phyloP scores from a whole-genome alignment of 2,888 invertebrate species.

The Omphaloscelis lunosa region DNA sequence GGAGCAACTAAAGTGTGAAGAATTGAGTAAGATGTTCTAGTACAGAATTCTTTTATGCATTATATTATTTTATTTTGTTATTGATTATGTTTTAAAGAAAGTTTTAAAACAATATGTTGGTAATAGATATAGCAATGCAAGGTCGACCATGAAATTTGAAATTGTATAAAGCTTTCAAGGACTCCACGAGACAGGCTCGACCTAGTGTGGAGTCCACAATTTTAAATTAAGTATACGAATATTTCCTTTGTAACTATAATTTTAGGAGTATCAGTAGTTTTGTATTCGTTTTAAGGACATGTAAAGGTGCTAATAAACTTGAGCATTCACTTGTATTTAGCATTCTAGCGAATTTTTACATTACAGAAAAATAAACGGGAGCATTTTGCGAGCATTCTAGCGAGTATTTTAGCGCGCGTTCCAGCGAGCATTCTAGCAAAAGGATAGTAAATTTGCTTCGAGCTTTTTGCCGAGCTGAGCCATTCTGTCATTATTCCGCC shows the following conservation, averaged over 20 bases:
- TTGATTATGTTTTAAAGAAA: neutral
- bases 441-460: too few species aligned
- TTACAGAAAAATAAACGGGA: too few species aligned
- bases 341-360: too few species aligned
- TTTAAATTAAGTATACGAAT: neutral
- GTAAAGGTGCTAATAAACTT: too few species aligned
- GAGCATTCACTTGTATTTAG: too few species aligned
- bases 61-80: neutral
- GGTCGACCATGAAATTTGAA: neutral
- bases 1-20: neutral
- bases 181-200: neutral
- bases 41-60: neutral
- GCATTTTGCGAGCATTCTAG: too few species aligned
- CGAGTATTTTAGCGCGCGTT: too few species aligned
- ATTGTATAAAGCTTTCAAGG: neutral
- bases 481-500: too few species aligned
- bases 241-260: neutral
- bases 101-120: neutral
- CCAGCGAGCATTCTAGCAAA: too few species aligned
- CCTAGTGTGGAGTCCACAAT: neutral
- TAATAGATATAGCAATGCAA: neutral
- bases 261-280: too few species aligned
- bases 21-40: too few species aligned
- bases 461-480: too few species aligned
- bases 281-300: neutral